Percentiles rank a stretch among this genome's conserved stretches.
phyloP scores from a whole-genome alignment of 1,140 invertebrate species.

The Probaryconus sp. region DNA sequence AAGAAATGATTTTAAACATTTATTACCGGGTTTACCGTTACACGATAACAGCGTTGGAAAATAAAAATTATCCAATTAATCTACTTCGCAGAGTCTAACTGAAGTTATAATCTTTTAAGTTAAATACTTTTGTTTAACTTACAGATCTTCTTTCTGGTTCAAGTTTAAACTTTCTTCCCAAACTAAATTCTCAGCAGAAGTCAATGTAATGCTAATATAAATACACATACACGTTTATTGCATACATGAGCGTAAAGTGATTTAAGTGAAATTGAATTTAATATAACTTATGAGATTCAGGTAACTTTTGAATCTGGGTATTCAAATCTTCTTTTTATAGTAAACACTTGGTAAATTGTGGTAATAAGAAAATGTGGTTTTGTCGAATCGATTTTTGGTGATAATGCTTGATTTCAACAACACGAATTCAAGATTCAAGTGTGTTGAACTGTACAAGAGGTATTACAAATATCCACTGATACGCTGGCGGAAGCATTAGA shows the following conservation, averaged over 20 bases:
- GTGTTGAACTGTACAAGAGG: neutral
- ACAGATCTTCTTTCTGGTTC: constrained; percentile 29
- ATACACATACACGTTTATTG: constrained; percentile 7
- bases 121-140: constrained; percentile 43
- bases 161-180: constrained; percentile 23
- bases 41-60: constrained; percentile 16
- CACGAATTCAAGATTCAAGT: no score
- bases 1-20: constrained; percentile 21
- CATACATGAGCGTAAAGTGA: no score
- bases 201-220: constrained; percentile 10
- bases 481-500: neutral
- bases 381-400: no score
- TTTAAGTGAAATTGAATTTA: no score
- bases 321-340: no score
- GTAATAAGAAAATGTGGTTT: no score
- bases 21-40: constrained; percentile 29
- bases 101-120: constrained; percentile 42
- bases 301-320: no score
- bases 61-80: constrained; percentile 44
- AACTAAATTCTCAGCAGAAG: constrained; percentile 8
- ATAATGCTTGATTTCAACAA: no score
- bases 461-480: neutral
- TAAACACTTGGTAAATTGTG: no score
- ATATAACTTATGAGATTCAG: no score
- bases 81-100: constrained; percentile 10